Base-by-base conservation (phyloP, 2,113 vertebrate genomes). In the Heterotis niloticus region DNA sequence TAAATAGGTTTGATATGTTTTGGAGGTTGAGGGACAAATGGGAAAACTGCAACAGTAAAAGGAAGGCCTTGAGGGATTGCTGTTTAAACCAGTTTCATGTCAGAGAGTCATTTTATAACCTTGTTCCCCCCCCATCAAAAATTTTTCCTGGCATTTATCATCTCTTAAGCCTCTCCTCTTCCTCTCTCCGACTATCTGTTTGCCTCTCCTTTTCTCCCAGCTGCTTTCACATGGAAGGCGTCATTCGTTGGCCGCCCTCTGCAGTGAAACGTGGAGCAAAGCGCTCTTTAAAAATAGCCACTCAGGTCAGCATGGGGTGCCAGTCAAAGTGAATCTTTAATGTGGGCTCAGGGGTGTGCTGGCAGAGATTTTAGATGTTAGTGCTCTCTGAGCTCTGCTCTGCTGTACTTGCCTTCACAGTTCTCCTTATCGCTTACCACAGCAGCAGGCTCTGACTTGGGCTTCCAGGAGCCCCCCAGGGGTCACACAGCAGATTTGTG, bases 1-100 rank as follows among this genome's bases (percentile, higher is more conserved):
- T 70, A 78, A 78, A 78, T 71, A 78, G 77, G 4, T 60, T 62
- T 70, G 77, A 78, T 65, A 60, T 29, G 66, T 44, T 69, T 29
- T 26, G 24, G 17, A 24, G 44, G 64, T 13, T 16, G 26, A 51
- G 67, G 28, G 34, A 24, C 51, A 56, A 44, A 52, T 62, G 54
- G 26, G 57, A 59, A 2, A 34, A 29, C 56, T 62, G 26, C 16
- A 20, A 64, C 57, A 64, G 59, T 59, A 16, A 57, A 26, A 54
- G 57, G 71, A 10, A 62, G 20, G 14, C n/a, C 71, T 26, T 51
- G 23, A 24, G 70, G 51, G 51, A 72, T 72, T 72, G 34, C 34
- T 20, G 10, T 70, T 70, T 51, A 70, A 70, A 70, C 26, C n/a
- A 44, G 68, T 51, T 70, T 51, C 68, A 17, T 70, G 29, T 76